A percentile compares a stretch with the other conserved stretches of the same genome.
Conservation (phyloP, 1,140 invertebrate species). For the Carposina sasakii region DNA sequence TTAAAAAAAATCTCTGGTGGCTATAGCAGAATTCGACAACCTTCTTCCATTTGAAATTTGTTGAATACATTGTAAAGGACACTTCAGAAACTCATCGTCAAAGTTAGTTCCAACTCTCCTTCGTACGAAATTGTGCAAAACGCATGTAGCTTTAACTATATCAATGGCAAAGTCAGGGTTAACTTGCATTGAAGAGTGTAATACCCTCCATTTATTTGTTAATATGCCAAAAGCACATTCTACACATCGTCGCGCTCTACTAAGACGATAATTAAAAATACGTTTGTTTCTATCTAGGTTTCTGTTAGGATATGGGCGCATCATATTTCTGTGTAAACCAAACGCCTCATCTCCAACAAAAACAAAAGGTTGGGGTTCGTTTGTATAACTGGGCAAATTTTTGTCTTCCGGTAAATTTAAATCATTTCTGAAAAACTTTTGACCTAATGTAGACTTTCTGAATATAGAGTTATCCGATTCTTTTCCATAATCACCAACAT, state of each 20-base stretch:
- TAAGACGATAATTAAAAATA: conserved; percentile 55
- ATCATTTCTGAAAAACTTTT: conserved; percentile 23
- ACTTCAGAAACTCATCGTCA: too few relatives aligned
- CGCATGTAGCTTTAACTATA: too few relatives aligned
- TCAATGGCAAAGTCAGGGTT: too few relatives aligned
- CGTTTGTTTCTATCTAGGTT: conserved; percentile 28
- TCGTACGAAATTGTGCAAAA: too few relatives aligned
- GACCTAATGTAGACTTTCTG: conserved; percentile 29
- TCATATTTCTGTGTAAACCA: conserved; percentile 32
- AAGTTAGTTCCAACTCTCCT: too few relatives aligned
- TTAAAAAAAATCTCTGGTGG: too few relatives aligned
- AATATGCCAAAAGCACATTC: conserved; percentile 66
- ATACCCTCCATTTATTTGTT: conserved; percentile 52
- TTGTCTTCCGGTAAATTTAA: conserved; percentile 28
- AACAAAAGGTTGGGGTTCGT: conserved; percentile 22
- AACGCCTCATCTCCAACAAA: conserved; percentile 46
- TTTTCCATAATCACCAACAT: conserved; percentile 50
- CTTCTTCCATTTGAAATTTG: too few relatives aligned
- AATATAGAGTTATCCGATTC: conserved; percentile 45
- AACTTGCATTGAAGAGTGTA: conserved; percentile 34
- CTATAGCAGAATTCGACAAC: too few relatives aligned
- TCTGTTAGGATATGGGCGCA: conserved; percentile 45
- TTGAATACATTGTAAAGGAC: too few relatives aligned
- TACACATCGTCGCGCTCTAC: conserved; percentile 47
- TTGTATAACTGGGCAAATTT: conserved; percentile 21